These are phyloP conservation scores for Psittacula echo DNA, from an alignment of 2,797 vertebrate species.

Conservation along the genomic window DNA sequence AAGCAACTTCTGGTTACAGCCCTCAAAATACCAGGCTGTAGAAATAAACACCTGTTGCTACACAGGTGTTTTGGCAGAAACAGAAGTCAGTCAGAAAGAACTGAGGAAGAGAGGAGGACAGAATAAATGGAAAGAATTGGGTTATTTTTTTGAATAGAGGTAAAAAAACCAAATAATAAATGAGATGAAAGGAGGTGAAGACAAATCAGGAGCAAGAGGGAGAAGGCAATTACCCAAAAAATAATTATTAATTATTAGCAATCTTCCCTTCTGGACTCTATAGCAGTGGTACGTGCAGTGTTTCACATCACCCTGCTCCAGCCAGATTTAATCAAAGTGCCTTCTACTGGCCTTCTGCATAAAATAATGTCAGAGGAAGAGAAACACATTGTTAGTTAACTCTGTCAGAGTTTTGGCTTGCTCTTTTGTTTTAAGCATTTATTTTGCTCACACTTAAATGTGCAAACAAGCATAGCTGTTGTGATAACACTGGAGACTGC, in stretches of 20 bases:
- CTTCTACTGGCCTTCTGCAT: not conserved
- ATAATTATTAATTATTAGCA: not conserved
- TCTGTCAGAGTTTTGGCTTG: not conserved
- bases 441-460: rapidly evolving
- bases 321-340: not conserved
- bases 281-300: rapidly evolving
- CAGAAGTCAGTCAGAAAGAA: not conserved
- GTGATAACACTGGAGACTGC: not conserved
- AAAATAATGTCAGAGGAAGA: not conserved
- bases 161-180: not conserved
- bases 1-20: not conserved
- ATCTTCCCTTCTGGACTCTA: not conserved
- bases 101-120: not conserved
- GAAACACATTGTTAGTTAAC: not conserved
- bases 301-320: not conserved
- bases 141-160: too few relatives aligned
- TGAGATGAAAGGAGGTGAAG: not conserved
- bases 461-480: not conserved
- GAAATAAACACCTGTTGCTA: not conserved
- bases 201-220: not conserved
- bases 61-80: not conserved
- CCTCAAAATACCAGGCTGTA: not conserved
- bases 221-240: not conserved
- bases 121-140: not conserved
- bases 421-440: not conserved